Evolutionary conservation across 2,888 invertebrate genomes (phyloP).

Genomic region (Elegia similella): DNA sequence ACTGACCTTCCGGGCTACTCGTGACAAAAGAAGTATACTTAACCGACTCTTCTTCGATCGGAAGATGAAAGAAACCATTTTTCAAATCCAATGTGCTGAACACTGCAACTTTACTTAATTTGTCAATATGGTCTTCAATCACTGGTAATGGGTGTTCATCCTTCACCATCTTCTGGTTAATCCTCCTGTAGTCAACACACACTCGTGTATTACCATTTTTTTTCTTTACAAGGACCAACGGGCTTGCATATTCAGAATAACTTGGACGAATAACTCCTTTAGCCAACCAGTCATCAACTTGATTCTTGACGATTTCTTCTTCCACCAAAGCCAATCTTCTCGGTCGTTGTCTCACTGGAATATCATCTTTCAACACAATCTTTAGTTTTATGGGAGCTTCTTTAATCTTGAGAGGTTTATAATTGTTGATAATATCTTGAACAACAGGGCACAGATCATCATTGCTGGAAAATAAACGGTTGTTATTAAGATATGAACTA

Average conservation of each 20-base stretch:
- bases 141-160: conserved; percentile 46
- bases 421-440: conserved; percentile 18
- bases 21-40: conserved; percentile 52
- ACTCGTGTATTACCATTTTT: conserved; percentile 26
- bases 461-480: not conserved
- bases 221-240: conserved; percentile 27
- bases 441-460: not conserved
- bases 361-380: conserved; percentile 30
- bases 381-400: conserved; percentile 28
- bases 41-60: conserved; percentile 30
- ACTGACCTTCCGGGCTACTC: conserved; percentile 40
- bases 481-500: not conserved
- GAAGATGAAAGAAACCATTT: conserved; percentile 50
- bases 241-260: conserved; percentile 28
- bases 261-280: conserved; percentile 24
- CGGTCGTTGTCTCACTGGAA: conserved; percentile 29
- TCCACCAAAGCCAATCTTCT: conserved; percentile 21
- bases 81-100: conserved; percentile 38
- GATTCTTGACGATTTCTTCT: conserved; percentile 20
- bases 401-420: conserved; percentile 22
- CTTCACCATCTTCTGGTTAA: conserved; percentile 46
- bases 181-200: conserved; percentile 50
- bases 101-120: conserved; percentile 35
- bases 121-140: conserved; percentile 49
- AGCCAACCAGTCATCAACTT: conserved; percentile 24